Base-by-base conservation (phyloP, 2,888 invertebrate genomes). In the Hirtodrosophila cameraria region DNA sequence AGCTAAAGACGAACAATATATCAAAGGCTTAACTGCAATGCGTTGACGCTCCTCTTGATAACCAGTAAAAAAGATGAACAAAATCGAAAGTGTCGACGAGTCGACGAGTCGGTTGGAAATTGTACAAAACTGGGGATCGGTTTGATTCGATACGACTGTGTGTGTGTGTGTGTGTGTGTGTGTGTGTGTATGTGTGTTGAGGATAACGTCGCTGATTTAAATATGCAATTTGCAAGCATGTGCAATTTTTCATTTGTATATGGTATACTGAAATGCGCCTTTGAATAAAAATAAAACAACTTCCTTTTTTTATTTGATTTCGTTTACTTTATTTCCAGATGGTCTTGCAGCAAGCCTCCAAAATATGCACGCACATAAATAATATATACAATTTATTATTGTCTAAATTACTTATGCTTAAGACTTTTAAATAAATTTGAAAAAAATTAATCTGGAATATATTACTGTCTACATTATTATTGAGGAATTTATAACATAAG, bases 181-280 rank as follows among this genome's bases (percentile, higher is more conserved):
- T n/a, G n/a, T 63, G 62, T 66, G 50, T 54, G 39, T 67, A n/a
- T n/a, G n/a, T n/a, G n/a, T 63, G 38, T 39, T 42, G 60, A 25
- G 57, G 48, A 61, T 69, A 77, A 81, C 74, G 68, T 60, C 65
- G 15, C 53, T 31, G 38, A 71, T 58, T 71, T 68, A 71, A 71
- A 85, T 71, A 68, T 68, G 63, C 25, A 65, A 78, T 82, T 80
- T 79, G 86, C 86, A 78, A 79, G 75, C 67, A 61, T 49, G 45
- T 52, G 63, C 83, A 66, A 75, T 82, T 65, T 71, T 68, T 75
- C 66, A 78, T 71, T 74, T 28, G 25, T 52, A 50, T 79, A 52
- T n/a, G n/a, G n/a, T n/a, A n/a, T 43, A 38, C 11, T 33, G 15
- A 33, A 49, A 49, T 30, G 33, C 36, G 43, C 53, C 52, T 66